phyloP scores from a whole-genome alignment of 2,888 invertebrate species.

The Arge pagana region DNA sequence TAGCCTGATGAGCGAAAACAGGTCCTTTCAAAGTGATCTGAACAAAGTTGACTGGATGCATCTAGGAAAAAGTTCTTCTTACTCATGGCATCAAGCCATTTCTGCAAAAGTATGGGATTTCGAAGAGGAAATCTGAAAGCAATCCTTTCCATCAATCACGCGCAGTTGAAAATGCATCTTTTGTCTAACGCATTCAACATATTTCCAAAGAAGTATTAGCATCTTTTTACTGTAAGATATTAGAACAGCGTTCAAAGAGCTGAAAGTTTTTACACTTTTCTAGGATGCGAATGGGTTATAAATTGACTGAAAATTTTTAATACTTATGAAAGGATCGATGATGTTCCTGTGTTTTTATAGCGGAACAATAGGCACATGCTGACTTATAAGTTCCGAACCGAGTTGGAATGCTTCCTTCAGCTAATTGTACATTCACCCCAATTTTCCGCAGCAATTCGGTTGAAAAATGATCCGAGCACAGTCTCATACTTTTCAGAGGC shows the following conservation, averaged over 20 bases:
- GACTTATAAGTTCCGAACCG: not conserved
- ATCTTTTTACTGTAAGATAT: not conserved
- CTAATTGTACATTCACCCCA: not conserved
- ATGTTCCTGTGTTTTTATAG: not conserved
- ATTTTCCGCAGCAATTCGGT: not conserved
- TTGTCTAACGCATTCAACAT: not conserved
- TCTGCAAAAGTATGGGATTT: not conserved
- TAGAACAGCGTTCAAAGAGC: not conserved
- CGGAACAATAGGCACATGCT: constrained; percentile 4
- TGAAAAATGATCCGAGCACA: constrained; percentile 1
- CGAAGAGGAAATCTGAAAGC: not conserved
- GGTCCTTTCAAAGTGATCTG: not conserved
- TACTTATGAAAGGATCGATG: constrained; percentile 4
- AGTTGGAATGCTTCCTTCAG: constrained; percentile 8
- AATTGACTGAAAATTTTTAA: too few relatives aligned
- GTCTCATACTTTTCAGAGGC: constrained; percentile 1
- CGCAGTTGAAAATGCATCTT: not conserved
- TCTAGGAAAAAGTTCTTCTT: constrained; percentile 1
- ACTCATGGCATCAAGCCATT: constrained; percentile 3
- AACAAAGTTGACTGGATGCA: constrained; percentile 1
- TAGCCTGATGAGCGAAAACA: not conserved
- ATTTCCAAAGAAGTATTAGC: too few relatives aligned
- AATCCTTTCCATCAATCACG: not conserved
- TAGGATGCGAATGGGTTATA: too few relatives aligned
- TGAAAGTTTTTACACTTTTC: not conserved